Base-by-base conservation (phyloP, 2,888 invertebrate species). In the Pseudococcus viburni region DNA sequence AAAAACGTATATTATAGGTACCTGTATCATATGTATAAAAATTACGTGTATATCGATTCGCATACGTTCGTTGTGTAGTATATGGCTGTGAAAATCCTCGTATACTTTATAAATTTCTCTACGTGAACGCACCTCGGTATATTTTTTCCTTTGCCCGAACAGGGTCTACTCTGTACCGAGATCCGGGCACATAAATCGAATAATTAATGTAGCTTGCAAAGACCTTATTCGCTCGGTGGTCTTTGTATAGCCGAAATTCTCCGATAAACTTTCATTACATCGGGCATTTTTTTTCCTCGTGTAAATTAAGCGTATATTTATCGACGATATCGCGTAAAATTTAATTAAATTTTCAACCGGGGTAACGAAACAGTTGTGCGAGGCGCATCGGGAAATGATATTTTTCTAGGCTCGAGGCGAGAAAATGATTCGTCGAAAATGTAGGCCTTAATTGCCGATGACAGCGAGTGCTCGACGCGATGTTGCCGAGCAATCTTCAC, bases 11-110 rank as follows among this genome's bases (percentile, higher is more conserved):
- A n/a, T n/a, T n/a, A n/a, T 12, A 51, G 51, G 51, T 51, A 51
- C 19, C 64, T 64, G 64, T 64, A 19, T n/a, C n/a, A 19, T 64
- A 64, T n/a, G 64, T 64, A 64, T 3, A 64, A 64, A 64, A 64
- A 64, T 64, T 64, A 64, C 64, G 64, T 64, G 19, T n/a, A n/a
- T 64, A 64, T 64, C 64, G 64, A 64, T 64, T 64, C 64, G 64
- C 19, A 64, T 64, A 64, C 19, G 11, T 19, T 7, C 64, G n/a
- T n/a, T 64, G 4, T 64, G 19, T 64, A 7, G 55, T 15, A n/a
- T n/a, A n/a, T n/a, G n/a, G n/a, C n/a, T n/a, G n/a, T 64, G 64
- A 64, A 64, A 64, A 64, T 64, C 64, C 22, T n/a, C 19, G 12
- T 51, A 19, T 22, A 64, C 19, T 64, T 64, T 64, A 64, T 64